Conservation (phyloP, 1,140 invertebrate species). For the Camponotus vicinus region DNA sequence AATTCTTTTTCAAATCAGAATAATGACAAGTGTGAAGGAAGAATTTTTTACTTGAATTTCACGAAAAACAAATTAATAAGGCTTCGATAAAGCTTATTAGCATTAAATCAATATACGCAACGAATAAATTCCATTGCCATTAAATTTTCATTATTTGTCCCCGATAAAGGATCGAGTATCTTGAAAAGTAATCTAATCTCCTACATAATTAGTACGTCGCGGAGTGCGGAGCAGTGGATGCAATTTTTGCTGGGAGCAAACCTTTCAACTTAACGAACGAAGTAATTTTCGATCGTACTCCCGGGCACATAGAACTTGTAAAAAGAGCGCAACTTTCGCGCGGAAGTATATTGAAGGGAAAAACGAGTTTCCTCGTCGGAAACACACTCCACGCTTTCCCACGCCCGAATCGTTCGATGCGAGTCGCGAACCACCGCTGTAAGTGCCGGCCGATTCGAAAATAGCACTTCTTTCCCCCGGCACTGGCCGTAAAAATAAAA, state of each 20-base stretch:
- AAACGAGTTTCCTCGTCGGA: conserved; percentile 69
- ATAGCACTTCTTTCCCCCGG: not conserved
- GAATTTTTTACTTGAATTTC: not conserved
- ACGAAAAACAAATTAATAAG: not conserved
- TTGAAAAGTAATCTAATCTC: not conserved
- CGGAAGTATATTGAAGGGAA: conserved; percentile 59
- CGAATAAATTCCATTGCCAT: not conserved
- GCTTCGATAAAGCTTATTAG: not conserved
- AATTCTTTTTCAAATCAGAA: not conserved
- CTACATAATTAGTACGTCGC: conserved; percentile 44
- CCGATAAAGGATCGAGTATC: conserved; percentile 13
- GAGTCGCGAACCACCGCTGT: conserved; percentile 56
- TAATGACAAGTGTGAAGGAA: not conserved
- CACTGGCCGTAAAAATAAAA: conserved; percentile 48
- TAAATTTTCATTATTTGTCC: conserved; percentile 33
- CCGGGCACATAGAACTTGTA: conserved; percentile 31
- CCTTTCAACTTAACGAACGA: conserved; percentile 73
- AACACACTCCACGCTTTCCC: conserved; percentile 71
- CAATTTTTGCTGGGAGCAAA: conserved; percentile 62
- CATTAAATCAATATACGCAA: conserved; percentile 1
- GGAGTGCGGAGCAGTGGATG: conserved; percentile 30
- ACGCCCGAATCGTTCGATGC: conserved; percentile 66
- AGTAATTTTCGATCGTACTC: conserved; percentile 64
- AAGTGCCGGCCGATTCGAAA: conserved; percentile 63
- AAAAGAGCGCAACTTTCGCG: conserved; percentile 68